Evolutionary conservation across 2,888 invertebrate genomes (phyloP), one percentile per base, ranked within the genome.

Genomic region (Pristionchus entomophagus): DNA sequence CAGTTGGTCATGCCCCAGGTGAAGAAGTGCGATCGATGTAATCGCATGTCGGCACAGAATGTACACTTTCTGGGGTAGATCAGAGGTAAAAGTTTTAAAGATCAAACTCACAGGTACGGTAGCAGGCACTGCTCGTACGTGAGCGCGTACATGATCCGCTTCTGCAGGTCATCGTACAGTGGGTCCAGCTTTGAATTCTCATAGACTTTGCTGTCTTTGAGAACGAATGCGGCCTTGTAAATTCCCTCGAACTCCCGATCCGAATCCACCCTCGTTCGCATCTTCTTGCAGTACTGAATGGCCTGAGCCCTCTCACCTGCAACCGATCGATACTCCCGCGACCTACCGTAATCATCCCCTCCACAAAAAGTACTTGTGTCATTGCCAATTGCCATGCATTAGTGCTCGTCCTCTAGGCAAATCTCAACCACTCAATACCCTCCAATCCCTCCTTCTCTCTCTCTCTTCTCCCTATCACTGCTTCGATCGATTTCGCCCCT

Each of bases 81-180:
- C 19, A 14, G 81, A 87, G 49, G 32, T 19, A 38, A 17, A 38
- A n/a, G n/a, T n/a, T n/a, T n/a, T n/a, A n/a, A n/a, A 77, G 56
- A 29, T n/a, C 45, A n/a, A 86, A 89, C 88, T 84, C 53, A 91
- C 91, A 91, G 69, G 17, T 85, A 86, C 41, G 87, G 86, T 14
- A 91, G 86, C 14, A 88, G 87, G 49, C 88, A 86, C 65, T 87
- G 86, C 51, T 86, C 77, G 38, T 89, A 87, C 14, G 88, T 84
- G 65, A 91, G 85, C 17, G 89, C 88, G 14, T 89, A 69, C n/a
- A 90, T 87, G 86, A 92, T 78, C 65, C 88, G 85, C 19, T 86
- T 78, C 59, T 88, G 87, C 2, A 92, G 87, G 17, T 53, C n/a
- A 35, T 88, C 87, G 69, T 88, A 87, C 32, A 84, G 78, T 32